A percentile compares a stretch with the other conserved stretches of the same genome.
Conservation (phyloP, 1,140 invertebrate genomes). For the Drosophila repletoides region DNA sequence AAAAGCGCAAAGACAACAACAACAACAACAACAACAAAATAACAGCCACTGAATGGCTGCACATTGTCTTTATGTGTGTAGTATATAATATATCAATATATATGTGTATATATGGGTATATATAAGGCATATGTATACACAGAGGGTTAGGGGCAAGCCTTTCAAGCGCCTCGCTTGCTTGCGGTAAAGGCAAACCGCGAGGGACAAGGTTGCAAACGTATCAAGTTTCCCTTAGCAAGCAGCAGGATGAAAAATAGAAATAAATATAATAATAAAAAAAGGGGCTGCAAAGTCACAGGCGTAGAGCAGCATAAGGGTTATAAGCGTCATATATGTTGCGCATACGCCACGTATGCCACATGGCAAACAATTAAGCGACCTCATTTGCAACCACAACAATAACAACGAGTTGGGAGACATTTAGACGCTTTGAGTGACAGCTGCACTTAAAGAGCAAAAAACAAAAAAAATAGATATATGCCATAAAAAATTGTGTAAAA, state of each 20-base stretch:
- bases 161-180: slow-evolving; percentile 51
- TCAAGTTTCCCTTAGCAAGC: slow-evolving; percentile 41
- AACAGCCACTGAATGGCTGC: slow-evolving; percentile 38
- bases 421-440: slow-evolving; percentile 75
- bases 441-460: slow-evolving; percentile 73
- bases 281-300: not conserved
- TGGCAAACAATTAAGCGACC: slow-evolving; percentile 71
- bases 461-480: slow-evolving; percentile 34
- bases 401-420: slow-evolving; percentile 56
- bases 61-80: slow-evolving; percentile 37
- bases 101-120: slow-evolving; percentile 20
- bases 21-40: not conserved
- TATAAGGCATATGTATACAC: slow-evolving; percentile 24
- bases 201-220: slow-evolving; percentile 68
- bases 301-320: slow-evolving; percentile 26
- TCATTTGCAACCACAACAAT: slow-evolving; percentile 54
- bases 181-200: slow-evolving; percentile 26
- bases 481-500: slow-evolving; percentile 21
- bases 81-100: not conserved
- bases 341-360: slow-evolving; percentile 46
- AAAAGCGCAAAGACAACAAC: not conserved
- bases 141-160: slow-evolving; percentile 44
- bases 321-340: slow-evolving; percentile 30
- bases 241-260: slow-evolving; percentile 66
- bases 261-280: not conserved